Evolutionary conservation across 2,113 vertebrate species (phyloP), one percentile per base, ranked within the genome.

Genomic region (Centropristis striata): DNA sequence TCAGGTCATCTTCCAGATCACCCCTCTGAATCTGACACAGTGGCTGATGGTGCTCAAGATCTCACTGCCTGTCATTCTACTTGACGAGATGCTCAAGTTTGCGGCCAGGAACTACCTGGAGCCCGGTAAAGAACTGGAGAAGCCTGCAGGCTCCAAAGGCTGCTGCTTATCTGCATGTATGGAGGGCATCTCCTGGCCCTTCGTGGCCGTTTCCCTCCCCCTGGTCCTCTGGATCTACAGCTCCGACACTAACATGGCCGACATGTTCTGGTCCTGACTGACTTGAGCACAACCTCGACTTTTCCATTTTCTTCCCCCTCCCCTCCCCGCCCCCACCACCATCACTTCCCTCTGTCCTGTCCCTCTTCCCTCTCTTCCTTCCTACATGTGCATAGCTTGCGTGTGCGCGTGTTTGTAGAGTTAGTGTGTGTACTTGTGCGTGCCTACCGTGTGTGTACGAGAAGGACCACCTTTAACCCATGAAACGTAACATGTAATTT

Each of bases 31-130:
- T 21, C 27, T 99, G 90, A 98, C 94, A 0, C 98, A 99, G 86
- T 99, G 98, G 98, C 94, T 99, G 89, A 97, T 97, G 97, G 98
- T 99, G 85, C 96, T 99, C 87, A 99, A 99, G 95, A 97, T 99
- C 87, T 99, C 98, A 0, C 89, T 99, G 70, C 98, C 98, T 0
- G 98, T 99, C 88, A 99, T 99, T 86, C 96, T 99, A 46, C 93
- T 99, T 93, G 98, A 99, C 1, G 98, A 99, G 95, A 79, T 98
- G 6, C 97, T 99, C 75, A 99, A 99, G 93, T 98, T 97, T 57
- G 95, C 95, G 47, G 97, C 98, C 90, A 97, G 98, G 92, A 98
- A 97, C 96, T 99, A 98, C 96, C 95, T 98, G 95, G 97, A 99
- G 91, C 96, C 97, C 49, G 96, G 96, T 97, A 99, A 98, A 97